Conservation (phyloP, 2,113 vertebrate species). For the Misgurnus anguillicaudatus region DNA sequence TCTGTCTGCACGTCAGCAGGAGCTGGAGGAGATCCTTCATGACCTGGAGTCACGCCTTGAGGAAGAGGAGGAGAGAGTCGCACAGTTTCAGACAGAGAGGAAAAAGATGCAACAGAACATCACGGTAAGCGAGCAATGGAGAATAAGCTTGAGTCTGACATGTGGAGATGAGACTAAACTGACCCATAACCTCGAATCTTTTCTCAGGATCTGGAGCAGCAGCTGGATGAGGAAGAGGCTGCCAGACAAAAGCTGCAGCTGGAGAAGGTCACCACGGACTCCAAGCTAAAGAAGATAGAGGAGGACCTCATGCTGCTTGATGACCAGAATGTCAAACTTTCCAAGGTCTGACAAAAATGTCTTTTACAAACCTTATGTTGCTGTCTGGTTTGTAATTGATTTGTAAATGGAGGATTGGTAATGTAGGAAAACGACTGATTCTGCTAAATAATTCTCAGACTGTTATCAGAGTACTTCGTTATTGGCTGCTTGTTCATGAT, state of each 20-base stretch:
- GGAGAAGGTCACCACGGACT: constrained; percentile 85
- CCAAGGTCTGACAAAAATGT: constrained; percentile 72
- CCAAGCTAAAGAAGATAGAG: constrained; percentile 85
- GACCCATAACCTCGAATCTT: not conserved
- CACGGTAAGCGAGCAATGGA: constrained; percentile 65
- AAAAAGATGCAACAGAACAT: constrained; percentile 92
- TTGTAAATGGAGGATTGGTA: not conserved
- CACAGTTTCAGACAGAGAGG: constrained; percentile 81
- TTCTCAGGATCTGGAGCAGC: constrained; percentile 84
- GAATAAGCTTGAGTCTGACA: not conserved
- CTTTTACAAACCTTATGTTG: not conserved
- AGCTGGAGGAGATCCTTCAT: constrained; percentile 86
- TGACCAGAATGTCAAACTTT: constrained; percentile 82
- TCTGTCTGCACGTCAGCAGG: constrained; percentile 83
- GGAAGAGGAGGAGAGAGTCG: constrained; percentile 84
- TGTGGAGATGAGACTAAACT: not conserved
- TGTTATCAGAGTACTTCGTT: no score
- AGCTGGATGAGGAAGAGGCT: constrained; percentile 85
- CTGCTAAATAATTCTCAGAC: no score
- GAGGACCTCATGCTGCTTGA: constrained; percentile 85
- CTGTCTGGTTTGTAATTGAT: no score
- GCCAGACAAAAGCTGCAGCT: constrained; percentile 86
- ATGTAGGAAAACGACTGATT: no score
- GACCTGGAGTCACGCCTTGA: constrained; percentile 86
- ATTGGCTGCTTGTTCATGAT: no score